phyloP scores from a whole-genome alignment of 2,113 vertebrate species.

The Istiophorus platypterus region DNA sequence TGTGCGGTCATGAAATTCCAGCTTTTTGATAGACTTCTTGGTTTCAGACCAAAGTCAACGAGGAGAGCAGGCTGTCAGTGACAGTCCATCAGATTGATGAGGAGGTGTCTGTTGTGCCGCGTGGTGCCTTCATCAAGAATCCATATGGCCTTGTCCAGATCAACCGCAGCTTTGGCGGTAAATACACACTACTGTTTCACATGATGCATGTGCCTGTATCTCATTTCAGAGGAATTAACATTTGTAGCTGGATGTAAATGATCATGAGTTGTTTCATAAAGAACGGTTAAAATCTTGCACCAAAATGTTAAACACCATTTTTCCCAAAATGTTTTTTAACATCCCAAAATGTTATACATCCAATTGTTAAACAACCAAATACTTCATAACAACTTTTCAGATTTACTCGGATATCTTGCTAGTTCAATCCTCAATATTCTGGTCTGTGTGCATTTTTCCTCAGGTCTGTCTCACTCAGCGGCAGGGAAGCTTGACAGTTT shows the following conservation, averaged over 20 bases:
- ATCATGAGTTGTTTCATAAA: slow-evolving; percentile 4
- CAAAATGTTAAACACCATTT: neutral
- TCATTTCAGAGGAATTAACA: neutral
- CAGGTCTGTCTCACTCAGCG: slow-evolving; percentile 89
- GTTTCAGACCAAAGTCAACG: slow-evolving; percentile 85
- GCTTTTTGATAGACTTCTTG: neutral
- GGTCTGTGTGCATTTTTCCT: slow-evolving; percentile 18
- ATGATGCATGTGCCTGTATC: neutral
- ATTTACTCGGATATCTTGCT: neutral
- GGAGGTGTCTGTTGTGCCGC: slow-evolving; percentile 89
- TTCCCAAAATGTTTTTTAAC: neutral
- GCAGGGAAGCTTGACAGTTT: slow-evolving; percentile 90
- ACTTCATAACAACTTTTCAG: too few species aligned
- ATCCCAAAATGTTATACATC: too few species aligned
- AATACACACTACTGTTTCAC: neutral
- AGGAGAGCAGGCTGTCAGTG: slow-evolving; percentile 89
- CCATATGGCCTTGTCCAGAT: slow-evolving; percentile 85
- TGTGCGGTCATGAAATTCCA: neutral
- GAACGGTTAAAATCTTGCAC: neutral
- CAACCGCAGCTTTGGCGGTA: slow-evolving; percentile 94
- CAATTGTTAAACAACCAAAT: too few species aligned
- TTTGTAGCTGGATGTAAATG: neutral
- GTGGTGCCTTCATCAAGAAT: slow-evolving; percentile 89
- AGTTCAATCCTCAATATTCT: neutral
- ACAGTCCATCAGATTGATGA: slow-evolving; percentile 88